Conservation (phyloP, 2,113 vertebrate genomes). For the Piaya cayana region DNA sequence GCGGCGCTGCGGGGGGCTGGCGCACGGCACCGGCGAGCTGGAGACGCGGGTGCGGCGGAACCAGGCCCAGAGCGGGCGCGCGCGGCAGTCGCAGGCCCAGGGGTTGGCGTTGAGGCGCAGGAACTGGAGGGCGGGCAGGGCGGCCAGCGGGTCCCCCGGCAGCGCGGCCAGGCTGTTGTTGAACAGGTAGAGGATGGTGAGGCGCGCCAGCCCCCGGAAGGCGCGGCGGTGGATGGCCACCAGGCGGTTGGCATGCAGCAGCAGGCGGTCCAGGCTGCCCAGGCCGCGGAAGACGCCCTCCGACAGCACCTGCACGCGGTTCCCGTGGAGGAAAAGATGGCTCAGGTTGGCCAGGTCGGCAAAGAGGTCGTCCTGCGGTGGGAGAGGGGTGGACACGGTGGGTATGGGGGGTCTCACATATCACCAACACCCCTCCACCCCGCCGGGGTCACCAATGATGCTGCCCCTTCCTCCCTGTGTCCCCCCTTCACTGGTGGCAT, state of each 20-base stretch:
- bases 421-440: accelerated
- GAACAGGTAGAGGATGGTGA: constrained; percentile 97
- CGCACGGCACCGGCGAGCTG: constrained; percentile 88
- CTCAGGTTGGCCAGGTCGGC: constrained; percentile 94
- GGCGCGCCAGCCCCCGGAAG: constrained; percentile 88
- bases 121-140: constrained; percentile 89
- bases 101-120: constrained; percentile 94
- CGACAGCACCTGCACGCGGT: constrained; percentile 88
- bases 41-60: constrained; percentile 88
- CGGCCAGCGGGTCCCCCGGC: constrained; percentile 86
- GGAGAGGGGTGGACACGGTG: background rate
- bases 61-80: constrained; percentile 91
- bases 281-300: constrained; percentile 92
- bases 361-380: constrained; percentile 85
- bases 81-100: constrained; percentile 95
- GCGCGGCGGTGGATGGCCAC: constrained; percentile 85
- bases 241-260: constrained; percentile 93
- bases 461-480: background rate
- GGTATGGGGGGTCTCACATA: background rate
- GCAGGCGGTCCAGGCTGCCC: constrained; percentile 90
- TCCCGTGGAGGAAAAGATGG: constrained; percentile 94
- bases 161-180: constrained; percentile 92
- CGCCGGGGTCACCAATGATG: too few species aligned
- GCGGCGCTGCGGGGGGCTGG: constrained; percentile 80
- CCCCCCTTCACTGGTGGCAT: background rate